Percentiles rank a stretch among this genome's conserved stretches.
Evolutionary conservation across 2,888 invertebrate species (phyloP).

Genomic region (Odontocolon sp.): DNA sequence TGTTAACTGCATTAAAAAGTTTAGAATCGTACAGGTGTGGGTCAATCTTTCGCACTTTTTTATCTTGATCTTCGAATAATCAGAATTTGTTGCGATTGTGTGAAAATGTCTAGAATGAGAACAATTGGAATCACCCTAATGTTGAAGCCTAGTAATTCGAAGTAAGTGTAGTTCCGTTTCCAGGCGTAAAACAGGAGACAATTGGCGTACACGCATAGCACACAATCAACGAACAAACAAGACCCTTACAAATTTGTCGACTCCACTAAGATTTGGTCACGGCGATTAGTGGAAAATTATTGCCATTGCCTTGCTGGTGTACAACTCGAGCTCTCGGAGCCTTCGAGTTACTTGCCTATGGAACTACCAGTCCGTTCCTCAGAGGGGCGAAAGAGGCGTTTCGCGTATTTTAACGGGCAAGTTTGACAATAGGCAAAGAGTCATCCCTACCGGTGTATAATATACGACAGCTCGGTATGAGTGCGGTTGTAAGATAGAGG

Average conservation of each 20-base stretch:
- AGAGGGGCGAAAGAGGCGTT: slow-evolving; percentile 66
- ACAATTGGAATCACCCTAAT: slow-evolving; percentile 32
- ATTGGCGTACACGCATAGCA: slow-evolving; percentile 45
- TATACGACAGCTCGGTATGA: slow-evolving; percentile 9
- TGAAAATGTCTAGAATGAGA: slow-evolving; percentile 12
- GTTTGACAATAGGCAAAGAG: slow-evolving; percentile 72
- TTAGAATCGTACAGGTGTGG: too few species aligned
- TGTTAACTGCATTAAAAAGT: too few species aligned
- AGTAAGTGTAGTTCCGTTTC: slow-evolving; percentile 32
- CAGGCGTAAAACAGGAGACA: slow-evolving; percentile 50
- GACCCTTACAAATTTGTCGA: slow-evolving; percentile 60
- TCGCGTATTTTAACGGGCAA: slow-evolving; percentile 77
- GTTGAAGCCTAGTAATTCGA: slow-evolving; percentile 33
- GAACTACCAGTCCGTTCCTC: slow-evolving; percentile 54
- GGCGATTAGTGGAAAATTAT: slow-evolving; percentile 75
- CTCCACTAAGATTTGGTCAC: slow-evolving; percentile 62
- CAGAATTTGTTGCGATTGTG: neutral
- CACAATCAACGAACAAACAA: slow-evolving; percentile 42
- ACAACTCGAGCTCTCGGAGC: slow-evolving; percentile 45
- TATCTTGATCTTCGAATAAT: neutral
- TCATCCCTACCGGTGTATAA: slow-evolving; percentile 35
- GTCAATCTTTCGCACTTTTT: too few species aligned
- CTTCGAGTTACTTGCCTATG: slow-evolving; percentile 41
- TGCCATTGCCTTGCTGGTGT: slow-evolving; percentile 63
- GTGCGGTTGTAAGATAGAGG: slow-evolving; percentile 61